These are phyloP conservation scores for Lacerta viridis DNA, from an alignment of 2,797 vertebrate genomes.

Conservation along the genomic window DNA sequence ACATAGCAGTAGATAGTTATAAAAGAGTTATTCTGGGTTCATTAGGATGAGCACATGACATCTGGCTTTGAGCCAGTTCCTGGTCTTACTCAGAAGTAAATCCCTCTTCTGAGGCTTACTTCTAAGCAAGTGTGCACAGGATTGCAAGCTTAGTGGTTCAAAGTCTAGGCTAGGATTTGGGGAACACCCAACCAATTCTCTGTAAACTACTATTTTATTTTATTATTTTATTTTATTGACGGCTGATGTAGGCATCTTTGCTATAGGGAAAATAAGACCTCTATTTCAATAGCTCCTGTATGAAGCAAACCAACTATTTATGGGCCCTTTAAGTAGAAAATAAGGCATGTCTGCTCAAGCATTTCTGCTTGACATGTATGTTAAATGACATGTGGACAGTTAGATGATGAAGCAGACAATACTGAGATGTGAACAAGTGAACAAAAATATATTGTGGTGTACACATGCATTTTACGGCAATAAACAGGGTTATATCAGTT, in stretches of 20 bases:
- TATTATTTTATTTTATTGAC: no score
- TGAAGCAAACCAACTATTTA: neutral
- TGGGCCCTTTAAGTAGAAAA: neutral
- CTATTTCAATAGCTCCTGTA: neutral
- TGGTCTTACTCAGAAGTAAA: neutral
- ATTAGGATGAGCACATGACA: slow-evolving; percentile 11
- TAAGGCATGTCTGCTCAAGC: neutral
- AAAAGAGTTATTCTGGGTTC: slow-evolving; percentile 42
- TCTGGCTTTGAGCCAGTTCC: neutral
- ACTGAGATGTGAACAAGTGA: no score
- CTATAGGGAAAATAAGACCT: neutral
- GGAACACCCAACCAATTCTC: no score
- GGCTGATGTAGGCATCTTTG: neutral
- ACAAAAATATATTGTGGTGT: no score
- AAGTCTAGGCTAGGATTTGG: neutral
- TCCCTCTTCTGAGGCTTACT: neutral
- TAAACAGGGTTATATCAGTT: no score
- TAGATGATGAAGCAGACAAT: no score
- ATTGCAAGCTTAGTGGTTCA: neutral
- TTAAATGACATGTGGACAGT: no score
- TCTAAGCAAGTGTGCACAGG: neutral
- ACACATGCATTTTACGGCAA: no score
- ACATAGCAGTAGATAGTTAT: neutral
- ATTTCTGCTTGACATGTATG: no score
- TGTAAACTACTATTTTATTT: neutral